Evolutionary conservation across 2,888 invertebrate genomes (phyloP).

Genomic region (Heliconius charithonia): DNA sequence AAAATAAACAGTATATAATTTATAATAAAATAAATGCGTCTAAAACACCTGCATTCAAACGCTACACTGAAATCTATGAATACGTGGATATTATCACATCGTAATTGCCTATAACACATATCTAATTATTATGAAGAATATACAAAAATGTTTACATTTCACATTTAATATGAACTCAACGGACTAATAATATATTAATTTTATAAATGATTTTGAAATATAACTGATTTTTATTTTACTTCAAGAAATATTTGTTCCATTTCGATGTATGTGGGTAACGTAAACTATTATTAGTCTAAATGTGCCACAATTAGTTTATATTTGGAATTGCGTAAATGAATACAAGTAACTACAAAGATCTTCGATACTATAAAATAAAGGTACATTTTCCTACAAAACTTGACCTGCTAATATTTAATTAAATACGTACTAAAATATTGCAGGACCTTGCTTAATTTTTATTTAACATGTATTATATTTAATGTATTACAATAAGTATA

Average conservation of each 20-base stretch:
- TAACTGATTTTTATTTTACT: neutral
- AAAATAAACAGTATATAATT: constrained; percentile 17
- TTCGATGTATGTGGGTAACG: constrained; percentile 28
- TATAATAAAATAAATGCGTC: constrained; percentile 38
- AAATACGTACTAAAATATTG: constrained; percentile 25
- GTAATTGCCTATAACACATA: constrained; percentile 57
- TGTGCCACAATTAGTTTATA: constrained; percentile 12
- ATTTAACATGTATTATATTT: constrained; percentile 21
- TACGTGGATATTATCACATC: constrained; percentile 59
- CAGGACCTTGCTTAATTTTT: constrained; percentile 36
- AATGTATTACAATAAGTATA: constrained; percentile 20
- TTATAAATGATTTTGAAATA: constrained; percentile 24
- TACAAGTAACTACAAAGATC: constrained; percentile 22
- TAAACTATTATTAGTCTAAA: constrained; percentile 22
- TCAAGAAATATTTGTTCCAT: constrained; percentile 18
- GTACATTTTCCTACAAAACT: constrained; percentile 15
- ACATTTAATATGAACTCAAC: constrained; percentile 13
- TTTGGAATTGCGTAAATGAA: neutral
- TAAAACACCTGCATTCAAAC: constrained; percentile 44
- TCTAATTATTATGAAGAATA: constrained; percentile 54
- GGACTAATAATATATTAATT: constrained; percentile 20
- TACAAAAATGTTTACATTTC: constrained; percentile 52
- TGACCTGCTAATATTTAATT: constrained; percentile 11
- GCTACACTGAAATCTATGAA: constrained; percentile 54
- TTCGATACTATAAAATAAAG: constrained; percentile 15